phyloP scores from a whole-genome alignment of 2,888 invertebrate species.

The Serrognathus titanus region DNA sequence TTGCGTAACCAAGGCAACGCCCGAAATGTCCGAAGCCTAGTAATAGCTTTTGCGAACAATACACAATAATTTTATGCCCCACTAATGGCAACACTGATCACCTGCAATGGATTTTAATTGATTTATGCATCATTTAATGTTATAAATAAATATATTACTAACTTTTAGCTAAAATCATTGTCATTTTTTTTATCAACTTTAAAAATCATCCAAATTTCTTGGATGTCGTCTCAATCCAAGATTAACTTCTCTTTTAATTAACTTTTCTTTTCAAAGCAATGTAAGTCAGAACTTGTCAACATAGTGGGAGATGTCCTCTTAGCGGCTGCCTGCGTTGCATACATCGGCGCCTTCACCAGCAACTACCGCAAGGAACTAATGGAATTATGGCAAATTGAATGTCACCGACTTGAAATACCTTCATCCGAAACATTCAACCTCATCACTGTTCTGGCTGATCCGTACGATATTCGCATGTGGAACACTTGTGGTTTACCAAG shows the following conservation, averaged over 20 bases:
- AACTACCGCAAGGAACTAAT: constrained; percentile 67
- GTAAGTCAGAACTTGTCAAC: constrained; percentile 62
- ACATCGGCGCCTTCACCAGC: constrained; percentile 85
- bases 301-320: constrained; percentile 84
- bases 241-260: background rate
- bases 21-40: no score
- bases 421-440: constrained; percentile 68
- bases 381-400: constrained; percentile 64
- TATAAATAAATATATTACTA: no score
- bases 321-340: constrained; percentile 84
- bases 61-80: no score
- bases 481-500: constrained; percentile 84
- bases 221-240: no score
- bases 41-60: no score
- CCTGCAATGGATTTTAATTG: no score
- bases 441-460: constrained; percentile 71
- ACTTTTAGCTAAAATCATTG: background rate
- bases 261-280: constrained; percentile 47
- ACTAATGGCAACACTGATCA: no score
- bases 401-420: constrained; percentile 64
- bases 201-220: background rate
- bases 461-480: constrained; percentile 86
- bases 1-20: no score
- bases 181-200: background rate
- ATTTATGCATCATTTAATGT: no score